These are phyloP conservation scores for Pycnonotus jocosus DNA, from an alignment of 2,113 vertebrate species.

Conservation along the genomic window DNA sequence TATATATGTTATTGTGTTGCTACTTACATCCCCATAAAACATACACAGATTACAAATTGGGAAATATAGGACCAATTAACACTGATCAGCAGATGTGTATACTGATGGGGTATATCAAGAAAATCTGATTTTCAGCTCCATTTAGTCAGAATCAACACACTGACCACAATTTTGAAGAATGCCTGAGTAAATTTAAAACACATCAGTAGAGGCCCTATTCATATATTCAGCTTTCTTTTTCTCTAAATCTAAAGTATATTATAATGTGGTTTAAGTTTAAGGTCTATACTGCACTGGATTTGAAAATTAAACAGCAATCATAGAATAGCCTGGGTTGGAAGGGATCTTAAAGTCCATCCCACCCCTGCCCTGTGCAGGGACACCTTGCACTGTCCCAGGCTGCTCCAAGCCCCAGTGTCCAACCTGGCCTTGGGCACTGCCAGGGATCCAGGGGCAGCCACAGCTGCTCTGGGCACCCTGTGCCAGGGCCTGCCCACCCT, in stretches of 20 bases:
- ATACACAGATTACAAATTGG: conserved; percentile 53
- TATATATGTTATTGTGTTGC: conserved; percentile 27
- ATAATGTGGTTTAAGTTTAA: conserved; percentile 10
- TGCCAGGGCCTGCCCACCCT: neutral
- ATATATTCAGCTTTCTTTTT: conserved; percentile 5
- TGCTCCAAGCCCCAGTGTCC: neutral
- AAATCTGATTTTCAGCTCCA: conserved; percentile 50
- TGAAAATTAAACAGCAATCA: neutral
- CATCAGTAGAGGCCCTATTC: neutral
- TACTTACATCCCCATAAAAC: conserved; percentile 54
- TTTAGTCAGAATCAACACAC: conserved; percentile 27
- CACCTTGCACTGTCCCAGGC: neutral
- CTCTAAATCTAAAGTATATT: neutral
- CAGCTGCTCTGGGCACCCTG: neutral
- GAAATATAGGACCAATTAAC: conserved; percentile 66
- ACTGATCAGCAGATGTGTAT: conserved; percentile 43
- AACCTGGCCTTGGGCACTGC: neutral
- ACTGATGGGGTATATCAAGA: conserved; percentile 11
- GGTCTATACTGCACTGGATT: conserved; percentile 33
- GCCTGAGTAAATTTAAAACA: neutral
- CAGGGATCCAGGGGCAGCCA: neutral
- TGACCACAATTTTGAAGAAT: conserved; percentile 26
- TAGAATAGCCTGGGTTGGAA: neutral
- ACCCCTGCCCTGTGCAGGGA: neutral
- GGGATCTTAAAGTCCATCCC: rapidly evolving